Percentiles rank a stretch among this genome's conserved stretches.
phyloP scores from a whole-genome alignment of 2,888 invertebrate genomes.

The Liodrosophila aerea region DNA sequence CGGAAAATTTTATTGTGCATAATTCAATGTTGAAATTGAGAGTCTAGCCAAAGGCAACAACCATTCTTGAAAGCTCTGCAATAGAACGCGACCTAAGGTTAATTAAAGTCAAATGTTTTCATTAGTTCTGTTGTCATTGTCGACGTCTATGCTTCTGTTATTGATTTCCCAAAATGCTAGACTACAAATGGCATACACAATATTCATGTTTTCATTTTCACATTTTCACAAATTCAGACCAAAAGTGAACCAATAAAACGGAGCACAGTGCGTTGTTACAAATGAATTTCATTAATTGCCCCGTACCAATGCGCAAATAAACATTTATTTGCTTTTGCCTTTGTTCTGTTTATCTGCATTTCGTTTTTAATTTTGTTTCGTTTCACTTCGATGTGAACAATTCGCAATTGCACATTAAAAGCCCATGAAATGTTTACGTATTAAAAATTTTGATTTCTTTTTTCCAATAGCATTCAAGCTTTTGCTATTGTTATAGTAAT shows the following conservation, averaged over 20 bases:
- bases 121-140: neutral
- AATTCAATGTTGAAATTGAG: too few relatives aligned
- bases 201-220: slow-evolving; percentile 8
- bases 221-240: slow-evolving; percentile 1
- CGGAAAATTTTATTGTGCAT: too few relatives aligned
- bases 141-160: slow-evolving; percentile 15
- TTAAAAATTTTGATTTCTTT: slow-evolving; percentile 22
- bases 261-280: slow-evolving; percentile 25
- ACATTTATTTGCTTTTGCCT: slow-evolving; percentile 44
- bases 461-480: slow-evolving; percentile 21
- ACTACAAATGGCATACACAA: slow-evolving; percentile 5
- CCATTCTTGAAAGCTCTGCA: too few relatives aligned
- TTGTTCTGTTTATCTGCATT: slow-evolving; percentile 16
- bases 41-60: too few relatives aligned
- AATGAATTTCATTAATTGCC: slow-evolving; percentile 67
- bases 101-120: slow-evolving; percentile 48
- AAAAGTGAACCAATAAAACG: slow-evolving; percentile 46
- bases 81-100: slow-evolving; percentile 16
- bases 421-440: slow-evolving; percentile 49
- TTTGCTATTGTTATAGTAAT: slow-evolving; percentile 28
- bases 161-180: slow-evolving; percentile 37
- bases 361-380: slow-evolving; percentile 24
- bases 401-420: slow-evolving; percentile 45
- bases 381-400: slow-evolving; percentile 27
- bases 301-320: slow-evolving; percentile 63